phyloP scores from a whole-genome alignment of 2,888 invertebrate species.

The Tolmerus cingulatus region DNA sequence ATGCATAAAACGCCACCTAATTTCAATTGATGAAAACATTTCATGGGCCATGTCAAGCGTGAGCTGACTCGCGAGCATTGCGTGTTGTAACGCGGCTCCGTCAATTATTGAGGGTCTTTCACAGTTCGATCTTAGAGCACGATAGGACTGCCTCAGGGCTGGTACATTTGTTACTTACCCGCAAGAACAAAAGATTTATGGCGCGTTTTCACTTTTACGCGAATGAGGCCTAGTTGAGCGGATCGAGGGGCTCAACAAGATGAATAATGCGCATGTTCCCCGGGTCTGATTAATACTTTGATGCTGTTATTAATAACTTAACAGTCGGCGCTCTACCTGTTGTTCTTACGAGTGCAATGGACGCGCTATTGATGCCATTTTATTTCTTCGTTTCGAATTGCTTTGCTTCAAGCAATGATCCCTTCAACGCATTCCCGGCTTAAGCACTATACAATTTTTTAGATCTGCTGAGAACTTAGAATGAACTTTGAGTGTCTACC shows the following conservation, averaged over 20 bases:
- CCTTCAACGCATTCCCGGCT: neutral
- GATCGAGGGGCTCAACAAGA: neutral
- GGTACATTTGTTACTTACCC: neutral
- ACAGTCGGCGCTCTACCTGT: neutral
- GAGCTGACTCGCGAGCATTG: neutral
- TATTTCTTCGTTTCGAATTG: neutral
- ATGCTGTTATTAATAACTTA: neutral
- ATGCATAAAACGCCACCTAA: conserved; percentile 28
- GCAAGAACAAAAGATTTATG: neutral
- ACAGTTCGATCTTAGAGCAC: conserved; percentile 2
- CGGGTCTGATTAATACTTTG: neutral
- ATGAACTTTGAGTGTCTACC: neutral
- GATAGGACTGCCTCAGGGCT: neutral
- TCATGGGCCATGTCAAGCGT: neutral
- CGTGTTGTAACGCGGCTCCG: neutral
- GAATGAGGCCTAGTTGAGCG: neutral
- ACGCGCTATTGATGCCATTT: neutral
- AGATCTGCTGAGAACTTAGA: neutral
- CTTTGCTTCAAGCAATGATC: neutral
- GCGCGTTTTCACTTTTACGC: conserved; percentile 14
- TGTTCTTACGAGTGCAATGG: neutral
- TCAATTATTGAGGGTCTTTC: conserved; percentile 5
- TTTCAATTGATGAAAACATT: conserved; percentile 27
- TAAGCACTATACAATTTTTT: neutral
- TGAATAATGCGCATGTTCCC: neutral